Base-by-base conservation (phyloP, 2,113 vertebrate species). In the Noturus placidus region DNA sequence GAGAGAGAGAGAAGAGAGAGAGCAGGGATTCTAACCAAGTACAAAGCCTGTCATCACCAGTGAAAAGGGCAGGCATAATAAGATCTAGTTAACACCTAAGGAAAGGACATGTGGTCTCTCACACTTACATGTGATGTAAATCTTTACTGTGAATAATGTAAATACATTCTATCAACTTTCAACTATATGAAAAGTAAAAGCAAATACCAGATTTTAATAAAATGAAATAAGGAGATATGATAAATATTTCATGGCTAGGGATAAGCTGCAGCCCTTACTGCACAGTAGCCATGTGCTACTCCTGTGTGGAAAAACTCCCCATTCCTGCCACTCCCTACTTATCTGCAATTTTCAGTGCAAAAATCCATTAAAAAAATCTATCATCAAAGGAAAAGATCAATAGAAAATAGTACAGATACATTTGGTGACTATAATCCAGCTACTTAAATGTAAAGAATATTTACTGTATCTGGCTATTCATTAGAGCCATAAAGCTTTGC, bases 31-130 rank as follows among this genome's bases (percentile, higher is more conserved):
- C 69, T 70, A 70, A 70, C 33, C 14, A 69, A 72, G 35, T 38
- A 38, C 35, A 46, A 25, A 50, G 20, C 27, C 72, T 50, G 22
- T 76, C 72, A 76, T 76, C 72, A 76, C 2, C 30, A 59, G 4
- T 59, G 52, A 59, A 81, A 81, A 81, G 52, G 79, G 79, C 79
- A 81, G 30, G 30, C 30, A 59, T 81, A 81, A 80, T 57, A 46
- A 56, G 78, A 78, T 78, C 76, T 52, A 57, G 14, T 33, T 35
- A 54, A 54, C 77, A 33, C 50, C n/a, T 54, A 27, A 54, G 50
- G 56, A 54, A 30, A 30, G 6, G 76, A 52, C 54, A 54, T 50
- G 25, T 35, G 15, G 67, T 19, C 30, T 19, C 67, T 70, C 10
- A 38, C 20, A 72, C 35, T 20, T 80, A 56, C 78, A 80, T 19